phyloP scores from a whole-genome alignment of 2,113 vertebrate genomes.

The Pteronura brasiliensis region DNA sequence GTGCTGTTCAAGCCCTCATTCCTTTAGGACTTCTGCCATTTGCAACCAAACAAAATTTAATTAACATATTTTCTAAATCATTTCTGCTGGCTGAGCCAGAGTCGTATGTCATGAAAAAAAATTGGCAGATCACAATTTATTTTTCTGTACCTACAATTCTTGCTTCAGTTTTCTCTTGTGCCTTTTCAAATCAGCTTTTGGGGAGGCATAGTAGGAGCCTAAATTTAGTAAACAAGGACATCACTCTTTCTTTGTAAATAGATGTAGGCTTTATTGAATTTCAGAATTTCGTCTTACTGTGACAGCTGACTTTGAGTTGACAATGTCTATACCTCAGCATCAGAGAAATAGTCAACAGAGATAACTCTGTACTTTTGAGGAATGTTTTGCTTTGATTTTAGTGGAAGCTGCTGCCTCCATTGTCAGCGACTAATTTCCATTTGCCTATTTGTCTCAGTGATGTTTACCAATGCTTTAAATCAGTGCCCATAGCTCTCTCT shows the following conservation, averaged over 20 bases:
- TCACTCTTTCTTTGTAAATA: neutral
- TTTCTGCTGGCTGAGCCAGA: neutral
- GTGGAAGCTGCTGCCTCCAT: neutral
- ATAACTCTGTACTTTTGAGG: neutral
- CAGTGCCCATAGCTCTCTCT: neutral
- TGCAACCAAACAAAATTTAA: neutral
- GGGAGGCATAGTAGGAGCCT: neutral
- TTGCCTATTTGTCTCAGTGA: neutral
- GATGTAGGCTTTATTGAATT: neutral
- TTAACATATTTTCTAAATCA: neutral
- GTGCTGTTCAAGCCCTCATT: neutral
- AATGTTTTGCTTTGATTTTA: neutral
- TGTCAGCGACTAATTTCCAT: neutral
- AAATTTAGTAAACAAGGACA: neutral
- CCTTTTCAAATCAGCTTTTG: conserved; percentile 2
- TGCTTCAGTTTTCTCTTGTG: neutral
- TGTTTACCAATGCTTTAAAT: neutral
- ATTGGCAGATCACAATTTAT: neutral
- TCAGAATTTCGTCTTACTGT: neutral
- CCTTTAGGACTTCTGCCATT: neutral
- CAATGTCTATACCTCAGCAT: neutral
- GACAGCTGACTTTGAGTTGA: neutral
- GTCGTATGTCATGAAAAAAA: neutral
- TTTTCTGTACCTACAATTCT: neutral
- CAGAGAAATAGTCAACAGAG: neutral